phyloP scores from a whole-genome alignment of 1,140 invertebrate species.

The Lepidurus couesii region DNA sequence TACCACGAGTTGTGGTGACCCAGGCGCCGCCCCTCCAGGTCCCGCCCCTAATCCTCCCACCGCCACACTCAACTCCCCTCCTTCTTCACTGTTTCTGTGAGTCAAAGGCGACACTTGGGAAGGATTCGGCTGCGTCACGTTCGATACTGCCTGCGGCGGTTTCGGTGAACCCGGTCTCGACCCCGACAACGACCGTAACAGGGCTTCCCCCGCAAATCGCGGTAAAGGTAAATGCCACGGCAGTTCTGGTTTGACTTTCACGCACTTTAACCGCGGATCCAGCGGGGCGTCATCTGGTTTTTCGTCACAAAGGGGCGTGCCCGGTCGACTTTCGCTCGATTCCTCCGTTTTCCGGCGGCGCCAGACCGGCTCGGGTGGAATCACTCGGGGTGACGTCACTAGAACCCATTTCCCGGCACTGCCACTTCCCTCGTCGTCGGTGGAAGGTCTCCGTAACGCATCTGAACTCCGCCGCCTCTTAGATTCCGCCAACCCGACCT shows the following conservation, averaged over 20 bases:
- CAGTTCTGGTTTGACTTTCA: constrained; percentile 14
- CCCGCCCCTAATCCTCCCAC: constrained; percentile 27
- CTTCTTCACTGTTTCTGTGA: constrained; percentile 31
- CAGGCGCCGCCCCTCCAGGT: neutral
- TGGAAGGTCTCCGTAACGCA: constrained; percentile 26
- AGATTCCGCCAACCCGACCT: neutral
- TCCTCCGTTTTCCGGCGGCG: constrained; percentile 31
- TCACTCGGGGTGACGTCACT: constrained; percentile 30
- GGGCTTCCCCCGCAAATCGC: constrained; percentile 45
- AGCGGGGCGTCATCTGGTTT: constrained; percentile 64
- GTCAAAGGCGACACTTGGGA: constrained; percentile 27
- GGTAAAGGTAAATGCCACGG: constrained; percentile 34
- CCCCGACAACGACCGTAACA: constrained; percentile 73
- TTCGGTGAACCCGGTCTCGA: constrained; percentile 59
- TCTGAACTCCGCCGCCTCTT: constrained; percentile 22
- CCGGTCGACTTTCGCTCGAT: constrained; percentile 56
- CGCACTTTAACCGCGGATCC: constrained; percentile 45
- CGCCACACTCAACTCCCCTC: constrained; percentile 14
- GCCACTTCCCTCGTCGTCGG: constrained; percentile 23
- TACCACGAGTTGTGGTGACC: constrained; percentile 10
- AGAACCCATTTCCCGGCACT: constrained; percentile 28
- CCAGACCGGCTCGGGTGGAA: constrained; percentile 26
- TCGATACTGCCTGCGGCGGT: constrained; percentile 20
- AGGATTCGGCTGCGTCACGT: neutral
- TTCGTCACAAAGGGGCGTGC: constrained; percentile 76